phyloP scores from a whole-genome alignment of 2,113 vertebrate genomes.

The Anser cygnoides region DNA sequence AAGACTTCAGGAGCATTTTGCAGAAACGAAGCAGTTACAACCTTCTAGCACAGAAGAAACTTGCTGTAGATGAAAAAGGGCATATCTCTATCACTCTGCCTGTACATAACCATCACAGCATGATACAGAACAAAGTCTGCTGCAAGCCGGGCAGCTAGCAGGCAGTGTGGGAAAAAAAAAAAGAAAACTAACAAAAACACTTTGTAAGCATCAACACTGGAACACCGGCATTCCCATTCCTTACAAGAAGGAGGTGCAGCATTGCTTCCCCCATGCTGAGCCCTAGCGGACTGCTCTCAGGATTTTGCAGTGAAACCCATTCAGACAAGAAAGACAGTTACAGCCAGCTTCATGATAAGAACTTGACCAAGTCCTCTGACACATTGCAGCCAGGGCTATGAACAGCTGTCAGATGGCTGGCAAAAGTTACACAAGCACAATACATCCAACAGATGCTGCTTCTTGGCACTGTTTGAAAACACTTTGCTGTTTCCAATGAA shows the following conservation, averaged over 20 bases:
- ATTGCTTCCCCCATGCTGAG: neutral
- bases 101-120: neutral
- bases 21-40: neutral
- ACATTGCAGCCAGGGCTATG: neutral
- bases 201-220: neutral
- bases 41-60: neutral
- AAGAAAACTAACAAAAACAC: neutral
- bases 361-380: neutral
- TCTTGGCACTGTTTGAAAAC: neutral
- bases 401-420: conserved; percentile 6
- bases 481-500: neutral
- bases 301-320: neutral
- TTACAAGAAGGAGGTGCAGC: neutral
- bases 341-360: neutral
- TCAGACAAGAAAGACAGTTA: neutral
- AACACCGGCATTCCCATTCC: neutral
- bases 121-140: neutral
- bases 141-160: neutral
- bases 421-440: neutral
- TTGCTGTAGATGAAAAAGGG: neutral
- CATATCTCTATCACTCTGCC: neutral
- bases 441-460: neutral
- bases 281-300: neutral
- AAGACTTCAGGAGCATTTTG: neutral
- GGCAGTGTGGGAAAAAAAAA: neutral